Evolutionary conservation across 2,888 invertebrate genomes (phyloP).

Genomic region (Pyrrhopygopsis socrates): DNA sequence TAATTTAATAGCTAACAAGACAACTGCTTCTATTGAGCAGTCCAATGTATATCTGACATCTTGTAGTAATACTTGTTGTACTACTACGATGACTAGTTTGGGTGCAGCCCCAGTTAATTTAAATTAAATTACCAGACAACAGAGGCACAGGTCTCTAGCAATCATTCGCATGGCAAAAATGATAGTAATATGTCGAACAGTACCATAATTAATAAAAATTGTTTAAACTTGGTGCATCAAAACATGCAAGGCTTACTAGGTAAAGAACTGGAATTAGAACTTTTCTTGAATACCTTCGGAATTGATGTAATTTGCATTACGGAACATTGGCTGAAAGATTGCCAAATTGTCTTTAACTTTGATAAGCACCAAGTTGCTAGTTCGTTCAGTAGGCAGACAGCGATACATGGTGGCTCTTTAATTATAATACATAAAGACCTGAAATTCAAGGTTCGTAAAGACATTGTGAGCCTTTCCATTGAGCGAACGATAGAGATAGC

Average conservation of each 20-base stretch:
- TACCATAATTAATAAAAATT: background rate
- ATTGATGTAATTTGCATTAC: no score
- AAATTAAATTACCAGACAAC: background rate
- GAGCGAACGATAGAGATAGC: no score
- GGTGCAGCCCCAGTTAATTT: background rate
- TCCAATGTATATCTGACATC: background rate
- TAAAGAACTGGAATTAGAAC: constrained; percentile 28
- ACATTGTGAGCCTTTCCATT: constrained; percentile 25
- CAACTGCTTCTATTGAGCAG: constrained; percentile 18
- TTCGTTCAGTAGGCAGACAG: constrained; percentile 34
- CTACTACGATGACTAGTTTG: background rate
- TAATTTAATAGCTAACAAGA: background rate
- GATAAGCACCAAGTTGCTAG: constrained; percentile 24
- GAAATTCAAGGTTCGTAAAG: no score
- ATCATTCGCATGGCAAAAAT: background rate
- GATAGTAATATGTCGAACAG: background rate
- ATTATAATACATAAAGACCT: background rate
- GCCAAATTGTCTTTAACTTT: constrained; percentile 9
- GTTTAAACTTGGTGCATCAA: constrained; percentile 36
- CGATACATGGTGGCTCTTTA: constrained; percentile 31
- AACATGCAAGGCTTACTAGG: constrained; percentile 21
- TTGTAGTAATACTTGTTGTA: background rate
- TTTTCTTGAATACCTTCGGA: background rate
- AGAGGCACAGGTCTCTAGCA: constrained; percentile 1
- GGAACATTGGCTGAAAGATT: constrained; percentile 35